Evolutionary conservation across 2,888 invertebrate species (phyloP), one percentile per base, ranked within the genome.

Genomic region (Noctua fimbriata): DNA sequence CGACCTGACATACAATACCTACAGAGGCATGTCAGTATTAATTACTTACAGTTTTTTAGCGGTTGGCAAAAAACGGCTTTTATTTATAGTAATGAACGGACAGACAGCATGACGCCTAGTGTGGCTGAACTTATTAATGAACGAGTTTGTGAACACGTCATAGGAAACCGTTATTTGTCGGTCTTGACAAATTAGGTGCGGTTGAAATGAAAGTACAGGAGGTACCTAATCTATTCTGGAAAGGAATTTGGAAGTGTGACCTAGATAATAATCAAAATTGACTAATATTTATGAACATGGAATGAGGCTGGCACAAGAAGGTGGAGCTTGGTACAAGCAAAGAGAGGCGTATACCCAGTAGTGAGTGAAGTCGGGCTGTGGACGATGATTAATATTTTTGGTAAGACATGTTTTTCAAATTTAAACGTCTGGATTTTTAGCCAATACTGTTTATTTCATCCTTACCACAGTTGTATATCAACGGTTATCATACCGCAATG

Each of bases 31-130:
- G 91, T 90, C 91, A 91, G 79, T 91, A 87, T 89, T 92, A 91
- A 92, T 91, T 91, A 89, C 87, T 70, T 65, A 70, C 32, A 55
- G 65, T 79, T 88, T 87, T 85, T 87, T 78, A 58, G 65, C 73
- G 78, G 58, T 87, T 92, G 90, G 91, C 90, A 91, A 91, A 90
- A 90, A 90, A 87, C 41, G 14, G 55, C 58, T 58, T 85, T 87
- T 91, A 92, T 90, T 90, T 89, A 84, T 90, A 90, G 88, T 79
- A 55, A 78, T 88, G 86, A 84, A 76, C 81, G 32, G 49, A 73
- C 69, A 88, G 88, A 88, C 88, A 66, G 88, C 83, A 78, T 74
- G 88, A 79, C 88, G 88, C 87, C 85, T 44, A 71, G 80, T 66
- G 78, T 82, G 58, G 74, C 49, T 80, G 87, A 87, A 85, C 82